Evolutionary conservation across 2,113 vertebrate genomes (phyloP).

Genomic region (Rhinichthys klamathensis): DNA sequence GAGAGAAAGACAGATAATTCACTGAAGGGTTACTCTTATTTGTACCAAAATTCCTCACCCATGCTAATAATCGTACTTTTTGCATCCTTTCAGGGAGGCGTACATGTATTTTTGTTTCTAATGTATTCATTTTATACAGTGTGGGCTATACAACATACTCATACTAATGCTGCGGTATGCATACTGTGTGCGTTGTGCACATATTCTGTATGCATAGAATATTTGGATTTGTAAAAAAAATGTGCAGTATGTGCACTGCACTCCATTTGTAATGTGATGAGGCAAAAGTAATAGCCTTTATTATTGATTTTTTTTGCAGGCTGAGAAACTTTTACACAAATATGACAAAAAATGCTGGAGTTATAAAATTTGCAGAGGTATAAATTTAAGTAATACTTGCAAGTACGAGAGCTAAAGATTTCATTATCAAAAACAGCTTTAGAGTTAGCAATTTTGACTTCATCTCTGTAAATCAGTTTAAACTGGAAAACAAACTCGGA

Average conservation of each 20-base stretch:
- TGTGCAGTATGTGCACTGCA: background rate
- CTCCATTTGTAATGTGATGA: no score
- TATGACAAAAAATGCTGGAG: background rate
- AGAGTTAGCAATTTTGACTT: background rate
- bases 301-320: background rate
- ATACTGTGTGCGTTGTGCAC: background rate
- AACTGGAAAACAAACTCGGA: background rate
- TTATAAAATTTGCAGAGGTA: background rate
- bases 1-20: conserved; percentile 36
- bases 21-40: conserved; percentile 56
- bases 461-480: background rate
- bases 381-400: background rate
- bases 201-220: background rate
- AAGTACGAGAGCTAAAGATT: background rate
- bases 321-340: background rate
- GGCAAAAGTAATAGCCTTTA: background rate
- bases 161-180: no score
- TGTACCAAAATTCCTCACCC: conserved; percentile 64
- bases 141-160: background rate
- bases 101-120: conserved; percentile 1
- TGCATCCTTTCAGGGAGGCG: conserved; percentile 60
- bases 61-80: conserved; percentile 70
- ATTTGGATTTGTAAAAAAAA: background rate
- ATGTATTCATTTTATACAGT: background rate
- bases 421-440: background rate